Percentiles rank a stretch among this genome's conserved stretches.
These are phyloP conservation scores for Drosophila chauvacae DNA, from an alignment of 1,140 invertebrate genomes.

Conservation along the genomic window DNA sequence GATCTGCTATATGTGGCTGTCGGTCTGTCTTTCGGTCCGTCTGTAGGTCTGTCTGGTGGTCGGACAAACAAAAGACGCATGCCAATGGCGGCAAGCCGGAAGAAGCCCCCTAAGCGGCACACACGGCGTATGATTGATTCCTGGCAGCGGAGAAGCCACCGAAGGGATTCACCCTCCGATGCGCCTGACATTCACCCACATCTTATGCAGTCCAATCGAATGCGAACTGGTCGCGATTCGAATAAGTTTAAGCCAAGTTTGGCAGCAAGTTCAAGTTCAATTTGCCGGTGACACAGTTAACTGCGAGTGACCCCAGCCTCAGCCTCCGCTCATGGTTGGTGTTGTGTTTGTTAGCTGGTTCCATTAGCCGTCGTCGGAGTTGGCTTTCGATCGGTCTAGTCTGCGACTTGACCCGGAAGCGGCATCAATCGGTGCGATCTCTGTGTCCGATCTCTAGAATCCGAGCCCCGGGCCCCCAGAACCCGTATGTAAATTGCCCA, in stretches of 20 bases:
- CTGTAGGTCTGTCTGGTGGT: conserved; percentile 1
- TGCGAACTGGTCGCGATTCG: conserved; percentile 22
- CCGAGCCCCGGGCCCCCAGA: conserved; percentile 55
- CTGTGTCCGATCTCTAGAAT: conserved; percentile 58
- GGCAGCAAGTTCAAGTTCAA: conserved; percentile 75
- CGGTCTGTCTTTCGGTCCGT: neutral
- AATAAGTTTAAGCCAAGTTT: conserved; percentile 24
- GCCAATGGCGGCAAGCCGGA: conserved; percentile 33
- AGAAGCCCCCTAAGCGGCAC: conserved; percentile 14
- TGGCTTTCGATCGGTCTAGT: neutral
- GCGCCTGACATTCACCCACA: conserved; percentile 38
- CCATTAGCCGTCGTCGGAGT: conserved; percentile 21
- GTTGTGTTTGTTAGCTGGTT: conserved; percentile 21
- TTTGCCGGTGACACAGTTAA: conserved; percentile 79
- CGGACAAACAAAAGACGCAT: conserved; percentile 53
- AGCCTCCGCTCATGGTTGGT: conserved; percentile 20
- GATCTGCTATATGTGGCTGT: conserved; percentile 23
- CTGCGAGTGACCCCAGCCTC: conserved; percentile 66
- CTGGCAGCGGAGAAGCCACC: neutral
- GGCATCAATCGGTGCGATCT: conserved; percentile 42
- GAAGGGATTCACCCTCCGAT: conserved; percentile 27
- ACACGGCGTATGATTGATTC: conserved; percentile 67
- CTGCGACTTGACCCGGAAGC: conserved; percentile 68
- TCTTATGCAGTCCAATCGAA: conserved; percentile 38
- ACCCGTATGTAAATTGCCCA: conserved; percentile 68